Conservation (phyloP, 2,888 invertebrate genomes). For the Oligia fasciuncula region DNA sequence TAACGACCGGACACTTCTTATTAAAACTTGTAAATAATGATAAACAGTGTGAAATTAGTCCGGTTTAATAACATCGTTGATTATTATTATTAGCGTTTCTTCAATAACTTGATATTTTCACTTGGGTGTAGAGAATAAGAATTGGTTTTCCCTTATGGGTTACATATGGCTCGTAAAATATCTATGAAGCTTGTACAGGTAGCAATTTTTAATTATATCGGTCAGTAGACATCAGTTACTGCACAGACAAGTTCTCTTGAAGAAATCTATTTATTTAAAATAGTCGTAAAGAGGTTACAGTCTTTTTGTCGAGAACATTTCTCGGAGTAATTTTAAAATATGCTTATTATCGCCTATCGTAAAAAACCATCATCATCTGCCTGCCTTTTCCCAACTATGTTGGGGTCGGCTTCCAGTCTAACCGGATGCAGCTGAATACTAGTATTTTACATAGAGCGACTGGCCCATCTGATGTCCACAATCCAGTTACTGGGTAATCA, state of each 20-base stretch:
- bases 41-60: conserved; percentile 31
- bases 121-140: not conserved
- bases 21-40: conserved; percentile 40
- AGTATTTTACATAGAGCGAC: too few species aligned
- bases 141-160: conserved; percentile 4
- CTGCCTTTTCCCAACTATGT: too few species aligned
- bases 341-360: not conserved
- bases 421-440: too few species aligned
- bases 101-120: conserved; percentile 26
- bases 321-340: not conserved
- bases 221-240: not conserved
- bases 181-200: not conserved
- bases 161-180: conserved; percentile 13
- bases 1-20: conserved; percentile 46
- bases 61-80: conserved; percentile 19
- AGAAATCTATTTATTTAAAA: not conserved
- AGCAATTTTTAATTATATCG: not conserved
- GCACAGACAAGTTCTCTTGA: not conserved
- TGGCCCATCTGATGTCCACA: too few species aligned
- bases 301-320: too few species aligned
- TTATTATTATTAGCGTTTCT: conserved; percentile 2
- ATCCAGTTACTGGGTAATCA: too few species aligned
- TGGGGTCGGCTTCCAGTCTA: too few species aligned
- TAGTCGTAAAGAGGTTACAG: not conserved
- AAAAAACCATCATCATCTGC: too few species aligned